phyloP scores from a whole-genome alignment of 2,888 invertebrate genomes.

The Parnassius smintheus region DNA sequence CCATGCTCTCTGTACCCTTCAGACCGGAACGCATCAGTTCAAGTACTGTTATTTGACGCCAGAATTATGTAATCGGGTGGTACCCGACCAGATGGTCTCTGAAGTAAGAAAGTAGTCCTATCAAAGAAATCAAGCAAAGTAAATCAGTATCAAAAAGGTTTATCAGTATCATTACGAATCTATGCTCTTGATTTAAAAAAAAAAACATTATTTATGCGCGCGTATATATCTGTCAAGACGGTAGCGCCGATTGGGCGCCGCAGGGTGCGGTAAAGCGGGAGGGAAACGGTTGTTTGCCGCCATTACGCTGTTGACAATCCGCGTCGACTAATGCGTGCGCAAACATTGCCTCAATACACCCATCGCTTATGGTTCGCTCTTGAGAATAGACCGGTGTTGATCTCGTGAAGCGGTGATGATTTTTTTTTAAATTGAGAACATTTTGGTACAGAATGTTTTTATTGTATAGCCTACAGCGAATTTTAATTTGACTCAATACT shows the following conservation, averaged over 20 bases:
- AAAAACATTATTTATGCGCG: slow-evolving; percentile 1
- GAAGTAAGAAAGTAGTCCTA: no score
- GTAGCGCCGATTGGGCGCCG: slow-evolving; percentile 40
- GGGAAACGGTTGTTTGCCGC: slow-evolving; percentile 61
- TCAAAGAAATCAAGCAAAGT: no score
- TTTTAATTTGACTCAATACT: no score
- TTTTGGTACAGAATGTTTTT: no score
- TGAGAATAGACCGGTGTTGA: slow-evolving; percentile 17
- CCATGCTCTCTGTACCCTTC: no score
- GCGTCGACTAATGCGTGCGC: slow-evolving; percentile 73
- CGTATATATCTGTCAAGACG: slow-evolving; percentile 33
- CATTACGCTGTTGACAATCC: slow-evolving; percentile 70
- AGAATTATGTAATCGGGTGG: no score
- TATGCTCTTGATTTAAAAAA: slow-evolving; percentile 6
- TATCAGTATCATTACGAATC: neutral
- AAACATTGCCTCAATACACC: slow-evolving; percentile 47
- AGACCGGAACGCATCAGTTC: no score
- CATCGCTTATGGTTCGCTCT: slow-evolving; percentile 22
- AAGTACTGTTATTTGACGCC: no score
- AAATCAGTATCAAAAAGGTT: neutral
- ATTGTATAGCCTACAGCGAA: no score
- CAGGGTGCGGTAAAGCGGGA: slow-evolving; percentile 27
- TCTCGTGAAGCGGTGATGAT: slow-evolving; percentile 5
- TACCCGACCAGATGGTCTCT: no score
- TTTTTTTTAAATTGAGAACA: slow-evolving; percentile 11